Evolutionary conservation across 2,113 vertebrate genomes (phyloP), one percentile per base, ranked within the genome.

Genomic region (Bombycilla garrulus): DNA sequence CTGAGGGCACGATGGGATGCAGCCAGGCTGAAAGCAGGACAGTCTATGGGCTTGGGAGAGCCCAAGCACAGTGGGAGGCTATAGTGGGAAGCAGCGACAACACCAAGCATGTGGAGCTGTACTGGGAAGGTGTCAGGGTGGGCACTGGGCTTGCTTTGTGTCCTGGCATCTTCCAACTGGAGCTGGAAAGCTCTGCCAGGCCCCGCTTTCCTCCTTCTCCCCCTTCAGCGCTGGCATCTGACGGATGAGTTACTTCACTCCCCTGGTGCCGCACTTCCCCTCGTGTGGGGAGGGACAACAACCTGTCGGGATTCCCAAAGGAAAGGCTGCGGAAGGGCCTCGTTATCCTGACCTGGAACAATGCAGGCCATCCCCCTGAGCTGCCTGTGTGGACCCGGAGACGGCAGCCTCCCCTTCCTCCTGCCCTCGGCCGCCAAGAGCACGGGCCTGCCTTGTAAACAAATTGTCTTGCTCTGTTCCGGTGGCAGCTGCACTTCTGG

Each of bases 1-100:
- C 17, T 0, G 1, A 24, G 44, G 24, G 51, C 4, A 1, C 0
- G 0, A 3, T 4, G 35, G 31, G 50, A n/a, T 35, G 26, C 50
- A 58, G 71, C 22, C 71, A 44, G 42, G 42, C 42, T 58, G 35
- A 44, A 4, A 50, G 45, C 4, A 2, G 48, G 58, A 15, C 2
- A 4, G 24, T 48, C 10, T 50, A 36, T 20, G 29, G 70, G 28
- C 40, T 22, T 0, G 4, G 62, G 36, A 71, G 62, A 80, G 22
- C 53, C 11, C 6, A 29, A 28, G 71, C 25, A n/a, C 3, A 3
- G 88, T 28, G 5, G 48, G 57, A 60, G 25, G 79, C 56, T 44
- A 29, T 44, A 29, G 29, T 13, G 4, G 36, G 20, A 65, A 51
- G 57, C 25, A 36, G 72, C 45, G n/a, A 57, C n/a, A 16, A 2